Evolutionary conservation across 2,888 invertebrate species (phyloP).

Genomic region (Trilocha varians): DNA sequence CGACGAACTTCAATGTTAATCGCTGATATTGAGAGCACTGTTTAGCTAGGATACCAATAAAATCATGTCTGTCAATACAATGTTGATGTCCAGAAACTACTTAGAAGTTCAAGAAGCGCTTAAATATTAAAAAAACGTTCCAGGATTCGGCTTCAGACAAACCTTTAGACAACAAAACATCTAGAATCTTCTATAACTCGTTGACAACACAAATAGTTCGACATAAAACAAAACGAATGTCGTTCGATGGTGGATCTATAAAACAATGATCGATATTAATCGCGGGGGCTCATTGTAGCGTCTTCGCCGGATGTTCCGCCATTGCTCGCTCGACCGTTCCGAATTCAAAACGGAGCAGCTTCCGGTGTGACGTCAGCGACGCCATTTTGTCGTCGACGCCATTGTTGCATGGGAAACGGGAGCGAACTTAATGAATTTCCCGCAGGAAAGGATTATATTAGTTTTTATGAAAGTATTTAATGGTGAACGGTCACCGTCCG

Average conservation of each 20-base stretch:
- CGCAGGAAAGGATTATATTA: constrained; percentile 31
- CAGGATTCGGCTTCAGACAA: too few species aligned
- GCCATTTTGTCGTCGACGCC: constrained; percentile 56
- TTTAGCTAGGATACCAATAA: too few species aligned
- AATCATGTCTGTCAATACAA: too few species aligned
- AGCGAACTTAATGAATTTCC: constrained; percentile 57
- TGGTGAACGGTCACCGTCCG: background rate
- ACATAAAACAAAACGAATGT: background rate
- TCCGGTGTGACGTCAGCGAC: constrained; percentile 67
- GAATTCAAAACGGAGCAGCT: constrained; percentile 71
- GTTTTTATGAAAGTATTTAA: background rate
- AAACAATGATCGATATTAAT: constrained; percentile 25
- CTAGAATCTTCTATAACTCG: too few species aligned
- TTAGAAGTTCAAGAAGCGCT: too few species aligned
- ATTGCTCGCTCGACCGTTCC: constrained; percentile 72
- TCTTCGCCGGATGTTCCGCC: constrained; percentile 72
- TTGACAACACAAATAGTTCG: background rate
- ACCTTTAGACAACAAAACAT: too few species aligned
- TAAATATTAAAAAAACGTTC: too few species aligned
- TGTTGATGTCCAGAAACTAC: too few species aligned
- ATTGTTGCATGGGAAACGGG: constrained; percentile 59
- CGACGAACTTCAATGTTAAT: too few species aligned
- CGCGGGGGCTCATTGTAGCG: constrained; percentile 62
- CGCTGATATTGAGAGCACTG: too few species aligned
- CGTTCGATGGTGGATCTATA: constrained; percentile 9